Evolutionary conservation across 2,888 invertebrate species (phyloP).

Genomic region (Calephelis perditalis): DNA sequence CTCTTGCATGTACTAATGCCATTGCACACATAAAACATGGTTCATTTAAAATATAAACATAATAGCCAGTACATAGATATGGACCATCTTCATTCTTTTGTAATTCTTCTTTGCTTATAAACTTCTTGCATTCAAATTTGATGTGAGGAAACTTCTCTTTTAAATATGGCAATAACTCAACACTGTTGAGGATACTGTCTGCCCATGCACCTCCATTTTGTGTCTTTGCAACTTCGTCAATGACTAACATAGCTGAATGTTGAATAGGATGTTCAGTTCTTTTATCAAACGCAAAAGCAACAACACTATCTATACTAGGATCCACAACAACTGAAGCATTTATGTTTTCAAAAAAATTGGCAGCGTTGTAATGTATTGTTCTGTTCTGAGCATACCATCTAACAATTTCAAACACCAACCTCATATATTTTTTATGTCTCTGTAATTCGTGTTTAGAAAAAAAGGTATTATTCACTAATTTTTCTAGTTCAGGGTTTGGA

Average conservation of each 20-base stretch:
- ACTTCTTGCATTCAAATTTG: conserved; percentile 68
- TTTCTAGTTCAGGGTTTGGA: conserved; percentile 85
- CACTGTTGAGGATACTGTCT: conserved; percentile 31
- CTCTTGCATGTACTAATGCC: conserved; percentile 95
- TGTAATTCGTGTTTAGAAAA: conserved; percentile 76
- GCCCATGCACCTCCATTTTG: conserved; percentile 89
- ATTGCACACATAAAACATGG: conserved; percentile 97
- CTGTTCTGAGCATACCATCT: conserved; percentile 40
- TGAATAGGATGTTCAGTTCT: conserved; percentile 82
- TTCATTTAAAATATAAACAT: conserved; percentile 89
- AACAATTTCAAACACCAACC: conserved; percentile 75
- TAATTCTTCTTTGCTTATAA: conserved; percentile 45
- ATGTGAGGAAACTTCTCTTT: conserved; percentile 47
- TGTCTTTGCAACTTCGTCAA: conserved; percentile 90
- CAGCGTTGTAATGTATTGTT: conserved; percentile 17
- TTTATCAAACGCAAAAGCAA: conserved; percentile 82
- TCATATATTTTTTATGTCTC: conserved; percentile 79
- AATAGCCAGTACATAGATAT: conserved; percentile 93
- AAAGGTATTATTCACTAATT: conserved; percentile 77
- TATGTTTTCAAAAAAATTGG: conserved; percentile 33
- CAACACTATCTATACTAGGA: conserved; percentile 79
- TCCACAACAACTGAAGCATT: conserved; percentile 83
- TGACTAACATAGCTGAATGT: conserved; percentile 91
- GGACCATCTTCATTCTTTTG: conserved; percentile 65
- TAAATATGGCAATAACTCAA: conserved; percentile 49